Conservation (phyloP, 2,797 vertebrate genomes). For the Rhodeus uyekii region DNA sequence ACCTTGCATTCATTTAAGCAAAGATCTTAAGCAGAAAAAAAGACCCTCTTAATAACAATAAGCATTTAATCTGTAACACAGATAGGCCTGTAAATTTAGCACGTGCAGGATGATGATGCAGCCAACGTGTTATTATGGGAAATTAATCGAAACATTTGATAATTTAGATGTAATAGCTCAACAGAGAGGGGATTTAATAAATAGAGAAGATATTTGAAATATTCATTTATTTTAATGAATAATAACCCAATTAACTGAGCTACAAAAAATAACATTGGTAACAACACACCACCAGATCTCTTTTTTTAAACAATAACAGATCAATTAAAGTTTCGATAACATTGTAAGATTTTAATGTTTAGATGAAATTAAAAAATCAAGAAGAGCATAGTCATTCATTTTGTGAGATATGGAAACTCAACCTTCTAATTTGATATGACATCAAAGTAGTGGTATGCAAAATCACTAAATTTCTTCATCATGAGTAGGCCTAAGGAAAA, state of each 20-base stretch:
- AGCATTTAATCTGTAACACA: not conserved
- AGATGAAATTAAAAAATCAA: not conserved
- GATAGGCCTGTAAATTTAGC: not conserved
- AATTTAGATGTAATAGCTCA: not conserved
- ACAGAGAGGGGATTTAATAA: not conserved
- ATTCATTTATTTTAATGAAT: too few relatives aligned
- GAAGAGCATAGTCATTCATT: not conserved
- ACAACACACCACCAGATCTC: not conserved
- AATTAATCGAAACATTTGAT: not conserved
- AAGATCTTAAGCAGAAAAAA: not conserved
- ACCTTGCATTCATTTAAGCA: not conserved
- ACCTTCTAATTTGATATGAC: too few relatives aligned
- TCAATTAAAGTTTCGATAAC: not conserved
- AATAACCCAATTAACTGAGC: not conserved
- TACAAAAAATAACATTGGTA: not conserved
- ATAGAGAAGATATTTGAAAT: not conserved
- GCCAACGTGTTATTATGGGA: not conserved
- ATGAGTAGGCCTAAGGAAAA: not conserved
- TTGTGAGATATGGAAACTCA: not conserved
- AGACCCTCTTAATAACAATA: not conserved
- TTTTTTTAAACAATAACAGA: not conserved
- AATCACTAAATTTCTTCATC: not conserved
- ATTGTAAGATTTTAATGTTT: not conserved
- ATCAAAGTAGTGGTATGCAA: too few relatives aligned
- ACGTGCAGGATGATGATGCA: not conserved